Evolutionary conservation across 2,113 vertebrate genomes (phyloP).

Genomic region (Okapia johnstoni): DNA sequence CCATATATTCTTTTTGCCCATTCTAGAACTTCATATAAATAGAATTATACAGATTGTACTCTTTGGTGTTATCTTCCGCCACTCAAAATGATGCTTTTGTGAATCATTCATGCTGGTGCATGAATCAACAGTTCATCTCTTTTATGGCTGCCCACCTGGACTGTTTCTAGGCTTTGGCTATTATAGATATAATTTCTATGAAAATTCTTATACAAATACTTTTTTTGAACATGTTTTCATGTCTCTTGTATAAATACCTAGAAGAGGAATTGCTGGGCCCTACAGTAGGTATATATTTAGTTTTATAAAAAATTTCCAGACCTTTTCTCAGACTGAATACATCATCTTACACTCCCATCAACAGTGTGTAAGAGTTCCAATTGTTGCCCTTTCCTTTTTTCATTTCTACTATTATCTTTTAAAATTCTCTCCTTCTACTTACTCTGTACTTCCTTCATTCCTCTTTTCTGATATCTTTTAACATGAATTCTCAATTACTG

Average conservation of each 20-base stretch:
- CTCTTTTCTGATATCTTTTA: not conserved
- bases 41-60: not conserved
- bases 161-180: not conserved
- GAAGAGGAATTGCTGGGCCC: not conserved
- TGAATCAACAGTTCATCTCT: not conserved
- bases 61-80: not conserved
- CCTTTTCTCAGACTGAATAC: not conserved
- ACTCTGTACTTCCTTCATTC: not conserved
- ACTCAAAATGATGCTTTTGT: not conserved
- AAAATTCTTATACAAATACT: not conserved
- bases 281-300: not conserved
- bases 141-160: not conserved
- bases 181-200: not conserved
- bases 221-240: not conserved
- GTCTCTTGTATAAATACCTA: not conserved
- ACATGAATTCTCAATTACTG: not conserved
- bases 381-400: not conserved
- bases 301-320: slow-evolving; percentile 9
- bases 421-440: not conserved
- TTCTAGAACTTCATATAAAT: not conserved
- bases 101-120: not conserved
- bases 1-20: not conserved
- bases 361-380: not conserved
- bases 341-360: not conserved
- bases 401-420: not conserved